Evolutionary conservation across 2,797 vertebrate species (phyloP), one percentile per base, ranked within the genome.

Genomic region (Parauchenoglanis punctatus): DNA sequence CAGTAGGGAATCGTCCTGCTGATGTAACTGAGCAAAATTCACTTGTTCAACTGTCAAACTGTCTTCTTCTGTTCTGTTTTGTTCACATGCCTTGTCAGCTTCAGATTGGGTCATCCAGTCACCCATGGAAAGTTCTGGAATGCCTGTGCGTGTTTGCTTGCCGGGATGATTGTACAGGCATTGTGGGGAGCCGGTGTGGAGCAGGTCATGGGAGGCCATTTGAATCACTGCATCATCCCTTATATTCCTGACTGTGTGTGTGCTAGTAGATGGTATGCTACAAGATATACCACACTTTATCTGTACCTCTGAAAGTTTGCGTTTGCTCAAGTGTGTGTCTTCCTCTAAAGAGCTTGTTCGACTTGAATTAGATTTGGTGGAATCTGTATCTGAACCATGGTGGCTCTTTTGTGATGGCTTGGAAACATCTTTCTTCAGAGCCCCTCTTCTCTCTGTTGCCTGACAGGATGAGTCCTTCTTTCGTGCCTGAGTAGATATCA

Each of bases 31-130:
- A 35, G 75, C 65, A 40, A 70, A 56, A 52, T 78, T 67, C 67
- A 82, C 56, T 75, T 85, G 83, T 88, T 89, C 90, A 91, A 91
- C 90, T 82, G 68, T 70, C 35, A 76, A 90, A 90, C 91, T 90
- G 65, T 84, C 44, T 85, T 25, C 82, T 89, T 89, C 91, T 88
- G 90, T 90, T 89, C 86, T 86, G 85, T 89, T 76, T 52, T 88
- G 40, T 89, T 73, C 77, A 54, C 89, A 90, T 87, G 76, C 18
- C 84, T 67, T 78, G 70, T 83, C 72, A 49, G 80, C 77, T 18
- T 25, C 0, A 35, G 12, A 31, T 15, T 40, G 59, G 1, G 49
- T 40, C 73, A 85, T 58, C 84, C 61, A 31, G 86, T 73, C 84
- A 83, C 46, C 23, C n/a, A 49, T 83, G 23, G 83, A 67, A 85